Base-by-base conservation (phyloP, 1,140 invertebrate genomes). In the Cryptotermes secundus region DNA sequence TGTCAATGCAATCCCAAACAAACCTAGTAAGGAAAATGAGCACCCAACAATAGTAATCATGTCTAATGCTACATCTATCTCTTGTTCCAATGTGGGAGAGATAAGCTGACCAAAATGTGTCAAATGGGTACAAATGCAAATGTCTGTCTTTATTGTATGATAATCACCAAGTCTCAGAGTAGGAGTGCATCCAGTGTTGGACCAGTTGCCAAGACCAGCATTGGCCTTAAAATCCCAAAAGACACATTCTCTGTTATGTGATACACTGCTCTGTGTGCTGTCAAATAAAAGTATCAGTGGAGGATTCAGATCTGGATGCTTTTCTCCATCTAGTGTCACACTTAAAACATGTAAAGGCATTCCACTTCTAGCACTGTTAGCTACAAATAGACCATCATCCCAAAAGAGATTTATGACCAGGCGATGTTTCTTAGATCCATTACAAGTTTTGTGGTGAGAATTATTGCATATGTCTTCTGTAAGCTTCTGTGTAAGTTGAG, bases 101-200 rank as follows among this genome's bases (percentile, higher is more conserved):
- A 19, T 92, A 92, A 93, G 87, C 86, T 93, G 90, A 10, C 91
- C 92, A 87, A 93, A 92, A 88, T 93, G 91, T 34, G 93, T 93
- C 80, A 94, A 88, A 88, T 93, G 93, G 45, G 91, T 90, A 84
- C 91, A 92, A 53, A 90, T 88, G 87, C 92, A 94, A 10, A 92
- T 53, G 7, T 90, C 89, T 26, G 45, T 19, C 19, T 22, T 49
- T 19, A 49, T 1, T 49, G 45, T 49, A 22, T 49, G 14, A 49
- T 49, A 3, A 3, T 22, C 45, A 49, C 45, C 22, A 19, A 12
- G 45, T 31, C n/a, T 72, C 6, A 26, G 26, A 72, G 26, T n/a
- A 26, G n/a, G 26, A 0, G 59, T 12, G 59, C 59, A 72, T 7
- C 59, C 59, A 9, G 14, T 31, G n/a, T 72, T n/a, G 9, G 59